Evolutionary conservation across 2,113 vertebrate genomes (phyloP), one percentile per base, ranked within the genome.

Genomic region (Labeo catla): DNA sequence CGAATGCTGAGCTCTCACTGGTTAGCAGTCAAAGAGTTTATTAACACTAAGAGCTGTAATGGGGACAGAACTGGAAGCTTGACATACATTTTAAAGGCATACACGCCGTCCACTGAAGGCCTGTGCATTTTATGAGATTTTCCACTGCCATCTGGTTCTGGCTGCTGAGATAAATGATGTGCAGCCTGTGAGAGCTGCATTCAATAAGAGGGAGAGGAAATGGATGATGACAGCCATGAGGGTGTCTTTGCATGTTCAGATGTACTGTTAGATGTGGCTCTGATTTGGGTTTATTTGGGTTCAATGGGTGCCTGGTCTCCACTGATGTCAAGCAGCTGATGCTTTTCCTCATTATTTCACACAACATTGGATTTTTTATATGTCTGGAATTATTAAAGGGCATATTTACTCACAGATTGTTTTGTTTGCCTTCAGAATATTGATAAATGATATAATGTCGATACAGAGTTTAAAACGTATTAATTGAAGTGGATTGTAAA

Each of bases 141-240:
- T 94, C 93, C 93, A 78, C 91, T 91, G 91, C 91, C 93, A 93
- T 94, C 92, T 95, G 94, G 93, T 66, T 49, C 86, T 87, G 92
- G 91, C 81, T 93, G 90, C 91, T 76, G 73, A 91, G 88, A 92
- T 93, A 91, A 95, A 94, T 92, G 88, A 92, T 92, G 92, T 91
- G 91, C 92, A 93, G 93, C 89, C 92, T 93, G 93, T 93, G 92
- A 91, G 91, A 93, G 93, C 91, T 89, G 90, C 89, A 90, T 92
- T 83, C 88, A 90, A 92, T 91, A 93, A 85, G 87, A 93, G 90
- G 92, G 87, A 81, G 82, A 86, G 88, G 88, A 86, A 89, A 86
- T 81, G 76, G 76, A 83, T 83, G 85, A 84, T 82, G 86, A 84
- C 85, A 82, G 72, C 65, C 52, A 70, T 15, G 45, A 81, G 82